phyloP scores from a whole-genome alignment of 1,140 invertebrate species.

The Grapholita molesta region DNA sequence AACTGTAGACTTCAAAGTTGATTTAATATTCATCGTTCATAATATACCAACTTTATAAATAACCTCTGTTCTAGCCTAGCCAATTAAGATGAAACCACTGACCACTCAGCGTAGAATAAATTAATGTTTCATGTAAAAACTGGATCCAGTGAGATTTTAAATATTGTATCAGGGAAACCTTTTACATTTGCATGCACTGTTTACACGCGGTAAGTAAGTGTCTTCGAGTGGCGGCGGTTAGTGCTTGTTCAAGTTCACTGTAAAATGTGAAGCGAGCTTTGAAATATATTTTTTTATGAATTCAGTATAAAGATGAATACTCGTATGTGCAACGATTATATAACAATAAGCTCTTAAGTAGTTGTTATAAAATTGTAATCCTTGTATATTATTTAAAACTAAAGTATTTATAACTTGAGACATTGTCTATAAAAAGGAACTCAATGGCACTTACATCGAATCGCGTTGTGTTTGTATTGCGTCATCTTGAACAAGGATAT shows the following conservation, averaged over 20 bases:
- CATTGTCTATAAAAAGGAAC: no score
- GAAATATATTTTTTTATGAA: no score
- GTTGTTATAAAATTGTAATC: no score
- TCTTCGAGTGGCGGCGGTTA: neutral
- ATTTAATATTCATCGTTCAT: neutral
- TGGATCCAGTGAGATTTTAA: neutral
- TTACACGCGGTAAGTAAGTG: constrained; percentile 5
- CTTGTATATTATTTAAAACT: no score
- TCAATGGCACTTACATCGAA: no score
- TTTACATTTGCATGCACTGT: constrained; percentile 8
- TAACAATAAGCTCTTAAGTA: no score
- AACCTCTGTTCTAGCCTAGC: neutral
- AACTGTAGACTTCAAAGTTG: neutral
- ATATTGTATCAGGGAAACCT: constrained; percentile 6
- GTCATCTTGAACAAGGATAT: no score
- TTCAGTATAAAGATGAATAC: no score
- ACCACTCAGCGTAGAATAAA: neutral
- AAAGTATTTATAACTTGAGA: no score
- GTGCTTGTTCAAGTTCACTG: neutral
- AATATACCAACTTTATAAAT: neutral
- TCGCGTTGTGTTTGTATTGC: no score
- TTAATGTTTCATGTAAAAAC: constrained; percentile 13
- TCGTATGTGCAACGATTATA: no score
- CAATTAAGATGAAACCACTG: neutral
- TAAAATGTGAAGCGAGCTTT: neutral